Evolutionary conservation across 1,140 invertebrate species (phyloP), one percentile per base, ranked within the genome.

Genomic region (Pogonomyrmex barbatus): DNA sequence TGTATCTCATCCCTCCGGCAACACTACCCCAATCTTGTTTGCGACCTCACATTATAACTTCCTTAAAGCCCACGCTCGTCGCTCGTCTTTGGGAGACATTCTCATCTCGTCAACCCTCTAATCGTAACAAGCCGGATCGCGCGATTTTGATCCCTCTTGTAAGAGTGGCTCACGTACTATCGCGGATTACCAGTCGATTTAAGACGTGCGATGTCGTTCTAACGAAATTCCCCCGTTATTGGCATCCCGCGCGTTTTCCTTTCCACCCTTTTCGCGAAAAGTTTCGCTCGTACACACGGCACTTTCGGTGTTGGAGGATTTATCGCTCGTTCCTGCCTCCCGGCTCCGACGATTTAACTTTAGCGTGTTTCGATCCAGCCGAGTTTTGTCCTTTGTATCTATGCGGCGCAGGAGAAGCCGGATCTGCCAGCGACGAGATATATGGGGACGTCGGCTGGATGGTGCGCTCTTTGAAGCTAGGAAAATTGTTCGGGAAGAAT

Each of bases 31-130:
- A 90, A 91, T 93, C 91, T 92, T 91, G 87, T 91, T 92, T 90
- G 89, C 88, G 71, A 82, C 83, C 85, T 85, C 67, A 88, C 89
- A 91, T 92, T 92, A 93, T 92, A 93, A 92, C 90, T 93, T 92
- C 70, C 68, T 76, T 77, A 60, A 79, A 81, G 42, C 62, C 14
- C 17, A 47, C 30, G n/a, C 14, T 9, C 10, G 42, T 12, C 75
- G 24, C 36, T 39, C 63, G 33, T 82, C 79, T 67, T 71, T 56
- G 17, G 9, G 10, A 63, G 58, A 71, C 63, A 62, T 85, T 79
- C 75, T 81, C 60, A 39, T 78, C 47, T 47, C 33, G 24, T 36
- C n/a, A 50, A 42, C 9, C 45, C 45, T 24, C 17, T 36, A 83
- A 62, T 36, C 50, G 79, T 36, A 76, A 63, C 82, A 56, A 73